A percentile compares a stretch with the other conserved stretches of the same genome.
phyloP scores from a whole-genome alignment of 2,113 vertebrate genomes.

The Oreochromis tanganicae region DNA sequence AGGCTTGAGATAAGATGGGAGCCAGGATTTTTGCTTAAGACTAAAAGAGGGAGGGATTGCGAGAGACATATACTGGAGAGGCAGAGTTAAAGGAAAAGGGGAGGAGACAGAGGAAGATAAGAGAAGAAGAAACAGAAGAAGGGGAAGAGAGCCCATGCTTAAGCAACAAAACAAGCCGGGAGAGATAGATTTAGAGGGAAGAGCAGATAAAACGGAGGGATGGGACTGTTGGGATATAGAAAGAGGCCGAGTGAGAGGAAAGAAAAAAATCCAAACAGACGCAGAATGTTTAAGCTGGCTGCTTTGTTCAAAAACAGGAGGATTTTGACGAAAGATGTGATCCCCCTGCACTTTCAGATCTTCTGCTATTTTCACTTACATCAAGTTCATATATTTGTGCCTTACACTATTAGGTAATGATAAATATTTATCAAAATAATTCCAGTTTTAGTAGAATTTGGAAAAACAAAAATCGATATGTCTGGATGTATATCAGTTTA shows the following conservation, averaged over 20 bases:
- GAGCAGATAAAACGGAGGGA: background rate
- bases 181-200: background rate
- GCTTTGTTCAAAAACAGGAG: background rate
- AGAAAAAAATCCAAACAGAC: background rate
- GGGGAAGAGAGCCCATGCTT: background rate
- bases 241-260: background rate
- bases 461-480: background rate
- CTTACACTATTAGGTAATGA: background rate
- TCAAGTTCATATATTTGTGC: background rate
- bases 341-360: background rate
- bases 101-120: constrained; percentile 6
- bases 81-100: background rate
- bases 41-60: constrained; percentile 5
- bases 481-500: background rate
- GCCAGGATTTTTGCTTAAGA: constrained; percentile 52
- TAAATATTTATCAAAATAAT: background rate
- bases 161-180: background rate
- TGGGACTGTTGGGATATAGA: background rate
- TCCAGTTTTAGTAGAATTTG: background rate
- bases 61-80: background rate
- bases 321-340: background rate
- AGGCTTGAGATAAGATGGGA: constrained; percentile 60
- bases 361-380: background rate
- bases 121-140: background rate
- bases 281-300: background rate